phyloP scores from a whole-genome alignment of 2,113 vertebrate genomes.

The Cheirogaleus medius region DNA sequence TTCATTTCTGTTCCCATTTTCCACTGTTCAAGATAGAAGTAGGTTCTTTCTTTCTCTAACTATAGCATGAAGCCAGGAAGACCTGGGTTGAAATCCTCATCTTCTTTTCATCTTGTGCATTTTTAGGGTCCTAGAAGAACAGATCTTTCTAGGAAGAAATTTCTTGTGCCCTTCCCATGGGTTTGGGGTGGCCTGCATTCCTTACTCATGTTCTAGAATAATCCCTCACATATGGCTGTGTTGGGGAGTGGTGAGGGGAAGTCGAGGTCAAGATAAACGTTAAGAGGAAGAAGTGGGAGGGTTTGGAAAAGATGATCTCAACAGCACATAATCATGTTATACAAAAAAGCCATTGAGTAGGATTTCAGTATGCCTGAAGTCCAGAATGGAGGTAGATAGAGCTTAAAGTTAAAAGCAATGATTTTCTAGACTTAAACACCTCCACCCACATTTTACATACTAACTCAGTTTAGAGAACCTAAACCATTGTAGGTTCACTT shows the following conservation, averaged over 20 bases:
- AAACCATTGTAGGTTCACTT: neutral
- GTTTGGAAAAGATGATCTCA: neutral
- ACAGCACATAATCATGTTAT: neutral
- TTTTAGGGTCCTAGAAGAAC: neutral
- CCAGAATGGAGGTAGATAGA: neutral
- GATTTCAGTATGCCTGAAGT: neutral
- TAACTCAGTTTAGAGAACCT: constrained; percentile 1
- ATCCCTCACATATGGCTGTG: neutral
- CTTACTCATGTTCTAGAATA: neutral
- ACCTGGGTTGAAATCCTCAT: neutral
- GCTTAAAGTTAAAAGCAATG: neutral
- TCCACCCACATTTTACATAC: neutral
- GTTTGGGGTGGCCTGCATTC: neutral
- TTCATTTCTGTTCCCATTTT: neutral
- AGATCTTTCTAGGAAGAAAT: neutral
- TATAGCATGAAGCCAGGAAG: neutral
- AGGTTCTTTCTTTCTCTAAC: neutral
- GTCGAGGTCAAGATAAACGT: neutral
- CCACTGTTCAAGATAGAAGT: neutral
- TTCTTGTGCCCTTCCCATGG: neutral
- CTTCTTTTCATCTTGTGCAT: neutral
- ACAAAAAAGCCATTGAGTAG: neutral
- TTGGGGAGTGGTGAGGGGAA: neutral
- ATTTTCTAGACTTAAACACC: neutral
- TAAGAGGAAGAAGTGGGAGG: neutral